phyloP scores from a whole-genome alignment of 2,888 invertebrate genomes.

The Pachycephus smyrnensis region DNA sequence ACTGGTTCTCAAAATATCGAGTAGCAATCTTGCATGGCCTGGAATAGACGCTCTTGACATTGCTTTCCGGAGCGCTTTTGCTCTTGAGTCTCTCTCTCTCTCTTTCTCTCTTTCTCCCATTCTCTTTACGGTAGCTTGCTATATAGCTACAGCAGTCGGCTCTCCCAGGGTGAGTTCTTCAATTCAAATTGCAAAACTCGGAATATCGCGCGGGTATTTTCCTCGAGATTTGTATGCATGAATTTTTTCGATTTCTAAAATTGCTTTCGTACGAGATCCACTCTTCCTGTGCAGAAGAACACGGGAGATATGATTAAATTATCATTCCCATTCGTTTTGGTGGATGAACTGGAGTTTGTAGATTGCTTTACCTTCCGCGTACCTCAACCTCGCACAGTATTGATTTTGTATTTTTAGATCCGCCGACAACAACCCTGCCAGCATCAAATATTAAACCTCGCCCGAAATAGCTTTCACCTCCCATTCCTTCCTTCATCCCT shows the following conservation, averaged over 20 bases:
- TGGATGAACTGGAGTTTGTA: no score
- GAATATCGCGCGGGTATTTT: neutral
- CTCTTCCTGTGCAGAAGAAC: no score
- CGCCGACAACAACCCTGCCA: constrained; percentile 34
- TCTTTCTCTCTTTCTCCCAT: no score
- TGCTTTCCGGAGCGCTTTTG: constrained; percentile 20
- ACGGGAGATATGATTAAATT: no score
- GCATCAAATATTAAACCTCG: constrained; percentile 42
- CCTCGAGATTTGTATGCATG: neutral
- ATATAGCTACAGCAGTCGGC: no score
- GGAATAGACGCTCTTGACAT: constrained; percentile 36
- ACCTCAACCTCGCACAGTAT: constrained; percentile 24
- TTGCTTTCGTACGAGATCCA: no score
- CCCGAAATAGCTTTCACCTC: constrained; percentile 33
- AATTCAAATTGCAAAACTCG: no score
- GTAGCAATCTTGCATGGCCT: constrained; percentile 19
- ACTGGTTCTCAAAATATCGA: constrained; percentile 10
- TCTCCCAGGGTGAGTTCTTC: no score
- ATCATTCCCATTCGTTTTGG: no score
- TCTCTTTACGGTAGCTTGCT: no score
- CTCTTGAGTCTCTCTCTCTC: constrained; percentile 3
- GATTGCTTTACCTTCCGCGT: no score
- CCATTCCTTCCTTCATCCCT: constrained; percentile 17
- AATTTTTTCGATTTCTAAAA: no score
- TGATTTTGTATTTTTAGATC: constrained; percentile 49